Percentiles rank a stretch among this genome's conserved stretches.
Evolutionary conservation across 1,140 invertebrate genomes (phyloP).

Genomic region (Patella vulgata): DNA sequence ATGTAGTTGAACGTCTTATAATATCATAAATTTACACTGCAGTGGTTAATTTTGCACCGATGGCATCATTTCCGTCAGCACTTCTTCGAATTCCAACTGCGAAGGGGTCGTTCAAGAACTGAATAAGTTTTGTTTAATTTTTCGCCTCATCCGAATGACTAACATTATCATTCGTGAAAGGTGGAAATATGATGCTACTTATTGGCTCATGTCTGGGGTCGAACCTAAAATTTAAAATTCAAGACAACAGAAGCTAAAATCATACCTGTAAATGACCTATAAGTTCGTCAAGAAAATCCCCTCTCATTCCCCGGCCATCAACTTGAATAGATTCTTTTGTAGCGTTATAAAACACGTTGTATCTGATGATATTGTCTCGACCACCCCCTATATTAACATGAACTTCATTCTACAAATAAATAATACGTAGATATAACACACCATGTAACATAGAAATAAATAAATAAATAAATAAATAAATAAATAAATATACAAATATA

Average conservation of each 20-base stretch:
- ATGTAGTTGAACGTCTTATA: too few relatives aligned
- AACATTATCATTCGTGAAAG: too few relatives aligned
- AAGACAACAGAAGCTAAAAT: too few relatives aligned
- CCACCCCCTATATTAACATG: constrained; percentile 48
- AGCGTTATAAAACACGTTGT: constrained; percentile 47
- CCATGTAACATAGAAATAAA: too few relatives aligned
- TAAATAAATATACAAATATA: too few relatives aligned
- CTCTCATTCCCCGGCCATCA: constrained; percentile 37
- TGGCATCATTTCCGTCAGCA: too few relatives aligned
- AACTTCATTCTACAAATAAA: constrained; percentile 35
- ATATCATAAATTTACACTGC: neutral
- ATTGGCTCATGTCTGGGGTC: too few relatives aligned
- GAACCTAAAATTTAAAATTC: too few relatives aligned
- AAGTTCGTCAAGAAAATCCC: neutral
- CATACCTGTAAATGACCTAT: neutral
- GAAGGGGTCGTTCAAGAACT: neutral
- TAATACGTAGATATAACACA: neutral
- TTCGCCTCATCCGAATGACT: too few relatives aligned
- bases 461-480: too few relatives aligned
- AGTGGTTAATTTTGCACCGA: too few relatives aligned
- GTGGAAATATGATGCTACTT: too few relatives aligned
- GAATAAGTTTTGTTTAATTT: neutral
- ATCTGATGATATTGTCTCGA: constrained; percentile 37
- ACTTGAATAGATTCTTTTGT: constrained; percentile 32
- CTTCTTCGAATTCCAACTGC: neutral